Conservation (phyloP, 23 tunicate genomes). For the Pegea sp. region DNA sequence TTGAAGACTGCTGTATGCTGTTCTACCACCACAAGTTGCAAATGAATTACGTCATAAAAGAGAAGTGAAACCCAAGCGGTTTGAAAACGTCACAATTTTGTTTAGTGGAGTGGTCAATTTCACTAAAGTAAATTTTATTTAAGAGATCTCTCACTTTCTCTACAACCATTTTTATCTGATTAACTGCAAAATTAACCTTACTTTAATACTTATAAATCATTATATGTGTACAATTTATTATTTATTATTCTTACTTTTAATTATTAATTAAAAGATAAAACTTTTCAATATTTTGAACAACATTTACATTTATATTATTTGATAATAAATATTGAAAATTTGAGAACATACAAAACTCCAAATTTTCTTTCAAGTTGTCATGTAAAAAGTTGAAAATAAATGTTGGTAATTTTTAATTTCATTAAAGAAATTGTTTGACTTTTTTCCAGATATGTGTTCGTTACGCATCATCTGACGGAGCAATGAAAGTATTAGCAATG, state of each 20-base stretch:
- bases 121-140: conserved; percentile 27
- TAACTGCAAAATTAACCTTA: no score
- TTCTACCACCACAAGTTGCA: conserved; percentile 89
- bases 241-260: no score
- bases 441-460: conserved; percentile 52
- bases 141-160: no score
- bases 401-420: no score
- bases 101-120: conserved; percentile 85
- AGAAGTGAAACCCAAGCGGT: conserved; percentile 55
- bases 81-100: conserved; percentile 66
- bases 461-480: conserved; percentile 59
- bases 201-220: no score
- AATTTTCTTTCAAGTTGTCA: not conserved
- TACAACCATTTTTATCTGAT: no score
- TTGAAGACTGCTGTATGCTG: conserved; percentile 73
- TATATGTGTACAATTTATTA: no score
- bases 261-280: not conserved
- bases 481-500: conserved; percentile 65
- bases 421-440: no score
- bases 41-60: conserved; percentile 84
- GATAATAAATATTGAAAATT: not conserved
- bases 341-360: not conserved
- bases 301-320: not conserved
- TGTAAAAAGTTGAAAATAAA: no score
- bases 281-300: not conserved